A percentile compares a stretch with the other conserved stretches of the same genome.
Evolutionary conservation across 2,888 invertebrate genomes (phyloP).

Genomic region (Limenitis camilla): DNA sequence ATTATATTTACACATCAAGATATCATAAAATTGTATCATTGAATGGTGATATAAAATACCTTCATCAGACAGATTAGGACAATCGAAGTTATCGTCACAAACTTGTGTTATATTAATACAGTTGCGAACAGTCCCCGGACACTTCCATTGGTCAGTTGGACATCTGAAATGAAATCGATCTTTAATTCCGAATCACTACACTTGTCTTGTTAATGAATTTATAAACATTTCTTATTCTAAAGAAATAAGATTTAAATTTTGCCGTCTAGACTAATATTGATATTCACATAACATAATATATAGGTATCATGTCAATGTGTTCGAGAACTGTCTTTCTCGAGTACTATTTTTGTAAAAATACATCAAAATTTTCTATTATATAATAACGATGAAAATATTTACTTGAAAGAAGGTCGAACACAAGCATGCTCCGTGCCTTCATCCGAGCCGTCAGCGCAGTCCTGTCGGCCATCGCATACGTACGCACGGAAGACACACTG

Average conservation of each 20-base stretch:
- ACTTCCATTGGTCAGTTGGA: conserved; percentile 86
- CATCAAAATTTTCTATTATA: too few species aligned
- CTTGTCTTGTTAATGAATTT: not conserved
- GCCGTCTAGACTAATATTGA: too few species aligned
- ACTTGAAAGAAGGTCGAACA: conserved; percentile 81
- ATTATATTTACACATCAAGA: not conserved
- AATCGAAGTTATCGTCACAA: conserved; percentile 90
- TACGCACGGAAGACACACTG: conserved; percentile 94
- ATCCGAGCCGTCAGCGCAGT: conserved; percentile 93
- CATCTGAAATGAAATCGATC: conserved; percentile 64
- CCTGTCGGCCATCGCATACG: conserved; percentile 95
- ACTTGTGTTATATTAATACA: conserved; percentile 92
- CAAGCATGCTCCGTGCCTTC: conserved; percentile 89
- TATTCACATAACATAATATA: too few species aligned
- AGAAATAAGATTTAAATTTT: not conserved
- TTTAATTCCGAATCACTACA: too few species aligned
- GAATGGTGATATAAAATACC: conserved; percentile 61
- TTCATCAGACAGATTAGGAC: conserved; percentile 96
- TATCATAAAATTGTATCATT: too few species aligned
- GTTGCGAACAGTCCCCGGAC: conserved; percentile 84
- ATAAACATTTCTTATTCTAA: not conserved
- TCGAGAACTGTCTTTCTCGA: too few species aligned
- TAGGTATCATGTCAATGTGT: too few species aligned
- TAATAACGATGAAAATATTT: too few species aligned
- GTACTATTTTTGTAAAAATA: too few species aligned